These are phyloP conservation scores for Limulus polyphemus DNA, from an alignment of 2,888 invertebrate genomes.

Conservation along the genomic window DNA sequence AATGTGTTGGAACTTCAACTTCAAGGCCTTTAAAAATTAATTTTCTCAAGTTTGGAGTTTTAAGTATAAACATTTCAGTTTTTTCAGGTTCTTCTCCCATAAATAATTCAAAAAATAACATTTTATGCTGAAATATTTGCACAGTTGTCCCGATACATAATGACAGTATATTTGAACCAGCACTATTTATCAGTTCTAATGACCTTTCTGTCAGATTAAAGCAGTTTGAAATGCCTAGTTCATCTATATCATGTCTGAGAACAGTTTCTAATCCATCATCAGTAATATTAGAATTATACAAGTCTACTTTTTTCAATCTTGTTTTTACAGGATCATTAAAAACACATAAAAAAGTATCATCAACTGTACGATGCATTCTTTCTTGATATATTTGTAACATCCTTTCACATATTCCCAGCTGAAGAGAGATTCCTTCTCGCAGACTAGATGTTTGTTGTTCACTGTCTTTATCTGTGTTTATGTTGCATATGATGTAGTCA, in stretches of 20 bases:
- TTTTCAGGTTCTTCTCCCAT: constrained; percentile 8
- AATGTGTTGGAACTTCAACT: constrained; percentile 20
- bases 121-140: constrained; percentile 7
- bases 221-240: constrained; percentile 63
- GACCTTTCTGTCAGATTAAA: constrained; percentile 50
- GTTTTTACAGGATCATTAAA: constrained; percentile 56
- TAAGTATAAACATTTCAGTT: constrained; percentile 32
- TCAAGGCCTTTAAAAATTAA: constrained; percentile 45
- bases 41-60: constrained; percentile 47
- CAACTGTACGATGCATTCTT: constrained; percentile 42
- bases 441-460: no score
- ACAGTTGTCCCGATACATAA: constrained; percentile 10
- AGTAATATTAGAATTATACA: constrained; percentile 57
- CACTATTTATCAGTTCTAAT: constrained; percentile 52
- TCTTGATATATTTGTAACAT: constrained; percentile 42
- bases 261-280: constrained; percentile 57
- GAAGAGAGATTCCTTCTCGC: constrained; percentile 50
- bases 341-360: constrained; percentile 55
- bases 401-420: constrained; percentile 58
- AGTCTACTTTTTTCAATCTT: constrained; percentile 52
- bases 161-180: constrained; percentile 6
- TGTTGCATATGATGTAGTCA: constrained; percentile 48
- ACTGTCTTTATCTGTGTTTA: constrained; percentile 39
- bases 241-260: constrained; percentile 58
- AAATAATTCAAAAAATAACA: no score